Evolutionary conservation across 2,888 invertebrate species (phyloP).

Genomic region (Entomobrya proxima): DNA sequence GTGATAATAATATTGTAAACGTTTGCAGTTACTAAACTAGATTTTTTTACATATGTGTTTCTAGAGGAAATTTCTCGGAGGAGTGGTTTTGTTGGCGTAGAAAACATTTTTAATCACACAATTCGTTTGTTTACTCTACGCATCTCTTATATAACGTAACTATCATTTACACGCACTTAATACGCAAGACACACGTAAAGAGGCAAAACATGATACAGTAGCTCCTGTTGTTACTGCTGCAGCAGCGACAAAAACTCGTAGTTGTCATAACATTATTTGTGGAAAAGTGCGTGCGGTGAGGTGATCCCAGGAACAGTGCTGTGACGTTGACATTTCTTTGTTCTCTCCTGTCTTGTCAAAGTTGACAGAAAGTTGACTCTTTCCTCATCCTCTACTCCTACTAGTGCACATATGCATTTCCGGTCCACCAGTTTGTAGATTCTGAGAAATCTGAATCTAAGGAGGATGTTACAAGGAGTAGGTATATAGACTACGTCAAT

Average conservation of each 20-base stretch:
- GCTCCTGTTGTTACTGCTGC: background rate
- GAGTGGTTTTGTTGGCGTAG: too few relatives aligned
- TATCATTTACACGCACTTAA: background rate
- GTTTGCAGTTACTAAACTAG: too few relatives aligned
- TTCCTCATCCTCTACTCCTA: background rate
- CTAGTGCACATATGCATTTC: conserved; percentile 23
- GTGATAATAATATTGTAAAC: too few relatives aligned
- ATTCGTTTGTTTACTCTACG: conserved; percentile 17
- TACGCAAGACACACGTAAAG: background rate
- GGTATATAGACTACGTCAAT: too few relatives aligned
- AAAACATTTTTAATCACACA: too few relatives aligned
- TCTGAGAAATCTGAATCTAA: background rate
- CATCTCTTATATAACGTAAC: too few relatives aligned
- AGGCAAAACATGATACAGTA: background rate
- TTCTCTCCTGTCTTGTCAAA: background rate
- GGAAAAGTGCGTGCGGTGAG: background rate
- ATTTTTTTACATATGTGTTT: too few relatives aligned
- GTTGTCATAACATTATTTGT: too few relatives aligned
- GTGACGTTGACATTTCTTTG: background rate
- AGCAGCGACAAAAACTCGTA: too few relatives aligned
- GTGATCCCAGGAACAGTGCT: background rate
- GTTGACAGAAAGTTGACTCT: background rate
- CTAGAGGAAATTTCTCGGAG: too few relatives aligned
- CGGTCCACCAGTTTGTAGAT: too few relatives aligned
- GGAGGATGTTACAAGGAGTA: too few relatives aligned